Evolutionary conservation across 2,113 vertebrate species (phyloP), one percentile per base, ranked within the genome.

Genomic region (Hippocampus abdominalis): DNA sequence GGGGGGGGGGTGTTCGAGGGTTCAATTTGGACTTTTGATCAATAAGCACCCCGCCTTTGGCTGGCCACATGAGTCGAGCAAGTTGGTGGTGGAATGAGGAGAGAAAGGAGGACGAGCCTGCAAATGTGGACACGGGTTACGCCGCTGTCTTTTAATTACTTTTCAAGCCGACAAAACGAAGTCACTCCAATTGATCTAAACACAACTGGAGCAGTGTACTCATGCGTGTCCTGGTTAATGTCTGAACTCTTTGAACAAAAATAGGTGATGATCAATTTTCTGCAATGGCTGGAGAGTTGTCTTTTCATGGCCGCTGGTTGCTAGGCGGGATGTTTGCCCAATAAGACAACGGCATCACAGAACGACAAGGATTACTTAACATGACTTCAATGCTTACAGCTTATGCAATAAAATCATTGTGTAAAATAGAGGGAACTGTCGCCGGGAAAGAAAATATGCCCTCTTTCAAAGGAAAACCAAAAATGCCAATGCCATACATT

Each of bases 81-180:
- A 42, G 63, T 84, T 75, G 80, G 73, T 87, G 78, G 78, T 76
- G 82, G 81, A 87, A 85, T 81, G 83, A 72, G 80, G 73, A 74
- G 15, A 32, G 42, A 81, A 60, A 66, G 18, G 64, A 71, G 77
- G 68, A 75, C 1, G 27, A 68, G 68, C 72, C 53, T 64, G 23
- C 76, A 54, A 29, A 36, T 57, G 49, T 21, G 2, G 46, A 61
- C 48, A 46, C 70, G 67, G 6, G 9, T 51, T 44, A 51, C 51
- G 4, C 18, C 32, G 20, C 46, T 62, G 48, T 46, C 6, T 51
- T 46, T 46, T 46, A 25, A 57, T 27, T 53, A 12, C 7, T 8
- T 6, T 21, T 51, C 48, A 32, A 27, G 68, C 67, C 56, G 42
- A 70, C 66, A 69, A 67, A 77, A 63, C 39, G 44, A 39, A 11